Evolutionary conservation across 2,888 invertebrate species (phyloP).

Genomic region (Hermodice carunculata): DNA sequence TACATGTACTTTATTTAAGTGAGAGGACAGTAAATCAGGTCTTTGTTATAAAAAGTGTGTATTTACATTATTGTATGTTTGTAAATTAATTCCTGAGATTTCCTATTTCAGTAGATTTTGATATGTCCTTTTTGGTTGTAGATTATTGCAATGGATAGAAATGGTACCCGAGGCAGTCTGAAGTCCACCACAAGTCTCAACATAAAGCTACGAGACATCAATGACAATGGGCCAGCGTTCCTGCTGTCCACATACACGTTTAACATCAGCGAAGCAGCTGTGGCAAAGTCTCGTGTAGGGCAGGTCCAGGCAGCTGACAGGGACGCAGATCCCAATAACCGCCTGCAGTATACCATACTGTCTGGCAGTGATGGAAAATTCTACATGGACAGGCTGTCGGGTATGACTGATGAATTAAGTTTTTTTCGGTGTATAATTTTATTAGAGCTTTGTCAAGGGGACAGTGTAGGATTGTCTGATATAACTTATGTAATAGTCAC

Average conservation of each 20-base stretch:
- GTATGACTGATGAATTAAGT: too few species aligned
- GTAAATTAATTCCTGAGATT: too few species aligned
- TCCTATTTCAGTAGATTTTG: too few species aligned
- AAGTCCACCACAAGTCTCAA: background rate
- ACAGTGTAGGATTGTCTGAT: too few species aligned
- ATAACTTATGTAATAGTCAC: too few species aligned
- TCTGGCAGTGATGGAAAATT: constrained; percentile 37
- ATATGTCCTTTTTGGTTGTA: too few species aligned
- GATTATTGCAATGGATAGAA: constrained; percentile 18
- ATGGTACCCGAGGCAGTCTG: constrained; percentile 10
- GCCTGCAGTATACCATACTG: constrained; percentile 28
- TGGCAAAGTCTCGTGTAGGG: constrained; percentile 30
- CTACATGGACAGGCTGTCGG: constrained; percentile 37
- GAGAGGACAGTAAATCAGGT: too few species aligned
- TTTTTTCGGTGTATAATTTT: too few species aligned
- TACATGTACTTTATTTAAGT: too few species aligned
- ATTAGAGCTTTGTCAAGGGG: too few species aligned
- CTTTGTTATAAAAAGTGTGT: too few species aligned
- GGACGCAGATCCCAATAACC: constrained; percentile 30
- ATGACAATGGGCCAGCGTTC: constrained; percentile 48
- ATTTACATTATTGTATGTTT: too few species aligned
- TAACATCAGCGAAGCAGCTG: constrained; percentile 37
- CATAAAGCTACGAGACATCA: constrained; percentile 36
- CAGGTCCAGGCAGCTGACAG: constrained; percentile 38
- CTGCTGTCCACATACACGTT: constrained; percentile 26